Evolutionary conservation across 2,888 invertebrate species (phyloP).

Genomic region (Peribatodes rhomboidaria): DNA sequence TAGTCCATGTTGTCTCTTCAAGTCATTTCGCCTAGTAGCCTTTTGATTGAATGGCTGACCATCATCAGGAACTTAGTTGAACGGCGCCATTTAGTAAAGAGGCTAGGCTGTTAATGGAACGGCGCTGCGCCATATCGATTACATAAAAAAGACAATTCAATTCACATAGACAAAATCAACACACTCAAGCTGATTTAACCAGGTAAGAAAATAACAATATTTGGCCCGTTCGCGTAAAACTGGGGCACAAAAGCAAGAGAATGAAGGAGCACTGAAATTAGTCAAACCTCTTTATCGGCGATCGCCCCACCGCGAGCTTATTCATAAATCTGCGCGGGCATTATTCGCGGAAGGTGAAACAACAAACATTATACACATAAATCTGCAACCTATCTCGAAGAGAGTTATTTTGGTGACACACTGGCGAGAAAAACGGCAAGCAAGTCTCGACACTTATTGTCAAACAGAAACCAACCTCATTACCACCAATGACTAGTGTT

Average conservation of each 20-base stretch:
- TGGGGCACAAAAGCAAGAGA: constrained; percentile 43
- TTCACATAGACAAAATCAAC: no score
- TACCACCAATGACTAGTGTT: no score
- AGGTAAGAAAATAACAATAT: constrained; percentile 33
- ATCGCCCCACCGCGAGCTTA: constrained; percentile 77
- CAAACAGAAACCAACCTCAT: no score
- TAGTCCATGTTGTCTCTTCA: no score
- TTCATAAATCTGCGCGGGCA: constrained; percentile 82
- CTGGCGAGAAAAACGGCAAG: constrained; percentile 40
- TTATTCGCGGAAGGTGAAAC: constrained; percentile 85
- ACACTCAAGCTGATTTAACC: background rate
- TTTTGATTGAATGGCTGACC: no score
- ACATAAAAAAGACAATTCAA: no score
- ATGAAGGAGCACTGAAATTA: constrained; percentile 54
- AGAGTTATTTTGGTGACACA: constrained; percentile 68
- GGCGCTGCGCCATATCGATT: no score
- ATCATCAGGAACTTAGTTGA: no score
- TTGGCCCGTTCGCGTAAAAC: constrained; percentile 20
- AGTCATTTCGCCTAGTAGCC: no score
- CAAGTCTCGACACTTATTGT: constrained; percentile 13
- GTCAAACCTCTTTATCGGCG: constrained; percentile 71
- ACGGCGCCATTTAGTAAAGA: no score
- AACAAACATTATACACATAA: constrained; percentile 86
- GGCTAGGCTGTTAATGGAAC: no score
- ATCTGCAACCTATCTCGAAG: constrained; percentile 83